Conservation (phyloP, 2,888 invertebrate species). For the Tetranychus truncatus region DNA sequence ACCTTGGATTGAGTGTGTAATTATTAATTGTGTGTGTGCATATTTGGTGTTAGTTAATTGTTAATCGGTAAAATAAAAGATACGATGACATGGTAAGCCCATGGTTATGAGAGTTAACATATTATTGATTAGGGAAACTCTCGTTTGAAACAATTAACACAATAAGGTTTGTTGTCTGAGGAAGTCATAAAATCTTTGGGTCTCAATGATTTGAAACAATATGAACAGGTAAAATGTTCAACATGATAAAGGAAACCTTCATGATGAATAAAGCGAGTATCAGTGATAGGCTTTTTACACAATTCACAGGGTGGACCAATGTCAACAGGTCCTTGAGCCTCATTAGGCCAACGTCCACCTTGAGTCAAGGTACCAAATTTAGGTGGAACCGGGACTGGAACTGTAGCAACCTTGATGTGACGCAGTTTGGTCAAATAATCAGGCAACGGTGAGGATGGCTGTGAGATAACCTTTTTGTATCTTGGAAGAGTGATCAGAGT, state of each 20-base stretch:
- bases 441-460: conserved; percentile 2
- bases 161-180: conserved; percentile 16
- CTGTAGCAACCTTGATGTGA: conserved; percentile 5
- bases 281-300: conserved; percentile 18
- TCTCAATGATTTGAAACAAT: conserved; percentile 15
- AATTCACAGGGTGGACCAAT: conserved; percentile 16
- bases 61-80: too few relatives aligned
- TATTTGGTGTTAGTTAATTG: too few relatives aligned
- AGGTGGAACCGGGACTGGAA: conserved; percentile 13
- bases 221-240: conserved; percentile 17
- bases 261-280: conserved; percentile 10
- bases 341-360: conserved; percentile 1
- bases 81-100: too few relatives aligned
- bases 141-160: conserved; percentile 14
- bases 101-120: too few relatives aligned
- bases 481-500: background rate
- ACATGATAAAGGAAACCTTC: conserved; percentile 16
- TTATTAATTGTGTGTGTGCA: too few relatives aligned
- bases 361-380: conserved; percentile 12
- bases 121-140: conserved; percentile 7
- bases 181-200: conserved; percentile 13
- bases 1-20: too few relatives aligned
- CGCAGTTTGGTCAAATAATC: conserved; percentile 8
- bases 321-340: background rate
- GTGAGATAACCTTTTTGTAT: background rate